A percentile compares a stretch with the other conserved stretches of the same genome.
Conservation (phyloP, 2,113 vertebrate genomes). For the Pelobates fuscus region DNA sequence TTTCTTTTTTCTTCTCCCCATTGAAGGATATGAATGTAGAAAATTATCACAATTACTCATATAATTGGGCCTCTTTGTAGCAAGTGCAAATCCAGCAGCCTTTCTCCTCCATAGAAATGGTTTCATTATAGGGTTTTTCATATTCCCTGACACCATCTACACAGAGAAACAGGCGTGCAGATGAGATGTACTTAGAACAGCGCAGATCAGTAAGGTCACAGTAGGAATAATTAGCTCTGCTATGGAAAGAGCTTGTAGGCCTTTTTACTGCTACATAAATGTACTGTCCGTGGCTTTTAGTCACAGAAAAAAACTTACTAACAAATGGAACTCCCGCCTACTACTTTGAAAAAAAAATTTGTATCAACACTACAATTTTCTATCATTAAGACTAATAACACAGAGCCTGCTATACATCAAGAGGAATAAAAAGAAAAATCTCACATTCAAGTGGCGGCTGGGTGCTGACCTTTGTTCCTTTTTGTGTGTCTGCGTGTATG, state of each 20-base stretch:
- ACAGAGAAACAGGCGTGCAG: slow-evolving; percentile 96
- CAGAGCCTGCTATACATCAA: slow-evolving; percentile 98
- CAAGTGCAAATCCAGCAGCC: slow-evolving; percentile 99
- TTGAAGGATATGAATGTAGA: slow-evolving; percentile 99
- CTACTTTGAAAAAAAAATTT: slow-evolving; percentile 99
- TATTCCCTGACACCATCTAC: slow-evolving; percentile 99
- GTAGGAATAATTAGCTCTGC: slow-evolving; percentile 99
- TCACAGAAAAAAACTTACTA: slow-evolving; percentile 99
- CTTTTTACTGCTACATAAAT: slow-evolving; percentile 98
- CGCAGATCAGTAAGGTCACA: slow-evolving; percentile 99
- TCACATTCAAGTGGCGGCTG: slow-evolving; percentile 99
- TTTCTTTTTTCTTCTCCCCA: slow-evolving; percentile 72
- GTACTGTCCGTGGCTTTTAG: slow-evolving; percentile 99
- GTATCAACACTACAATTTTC: slow-evolving; percentile 99
- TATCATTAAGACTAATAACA: slow-evolving; percentile 99
- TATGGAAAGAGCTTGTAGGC: slow-evolving; percentile 99
- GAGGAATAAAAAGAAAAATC: slow-evolving; percentile 98
- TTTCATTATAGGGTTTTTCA: slow-evolving; percentile 99
- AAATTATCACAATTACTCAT: slow-evolving; percentile 99
- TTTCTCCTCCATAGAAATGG: slow-evolving; percentile 99
- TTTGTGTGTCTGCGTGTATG: slow-evolving; percentile 91
- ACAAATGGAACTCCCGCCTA: slow-evolving; percentile 99
- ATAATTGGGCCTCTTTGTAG: slow-evolving; percentile 99
- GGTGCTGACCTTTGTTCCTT: slow-evolving; percentile 98
- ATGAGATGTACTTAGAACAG: slow-evolving; percentile 98